These are phyloP conservation scores for Dendroctonus valens DNA, from an alignment of 1,140 invertebrate species.

Conservation along the genomic window DNA sequence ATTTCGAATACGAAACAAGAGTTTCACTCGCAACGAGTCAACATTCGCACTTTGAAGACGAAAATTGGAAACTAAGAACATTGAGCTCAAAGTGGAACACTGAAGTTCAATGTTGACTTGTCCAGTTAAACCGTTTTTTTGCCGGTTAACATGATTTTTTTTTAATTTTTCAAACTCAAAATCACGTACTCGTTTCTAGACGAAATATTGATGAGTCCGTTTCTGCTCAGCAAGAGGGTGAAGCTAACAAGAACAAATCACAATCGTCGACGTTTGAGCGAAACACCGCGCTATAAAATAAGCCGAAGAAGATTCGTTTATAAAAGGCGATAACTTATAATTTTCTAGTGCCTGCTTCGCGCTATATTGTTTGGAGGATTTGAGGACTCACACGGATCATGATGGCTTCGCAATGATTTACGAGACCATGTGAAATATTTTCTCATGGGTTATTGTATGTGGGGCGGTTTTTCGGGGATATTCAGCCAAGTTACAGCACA, in stretches of 20 bases:
- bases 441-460: not conserved
- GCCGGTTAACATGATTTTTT: no score
- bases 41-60: not conserved
- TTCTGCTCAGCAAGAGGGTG: conserved; percentile 1
- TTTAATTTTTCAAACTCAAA: no score
- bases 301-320: conserved; percentile 31
- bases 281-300: conserved; percentile 26
- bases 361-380: conserved; percentile 33
- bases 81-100: no score
- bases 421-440: conserved; percentile 25
- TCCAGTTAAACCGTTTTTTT: no score
- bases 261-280: conserved; percentile 20
- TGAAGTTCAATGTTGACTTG: no score
- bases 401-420: conserved; percentile 17
- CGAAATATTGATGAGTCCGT: not conserved
- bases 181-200: no score
- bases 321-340: conserved; percentile 36
- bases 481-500: not conserved
- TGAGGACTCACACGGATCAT: conserved; percentile 20
- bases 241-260: conserved; percentile 29
- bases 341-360: conserved; percentile 23
- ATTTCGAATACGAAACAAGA: no score
- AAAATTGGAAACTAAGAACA: no score
- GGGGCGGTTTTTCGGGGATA: not conserved
- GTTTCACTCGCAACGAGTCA: no score